Percentiles rank a stretch among this genome's conserved stretches.
These are phyloP conservation scores for Alligator sinensis DNA, from an alignment of 2,113 vertebrate species.

Conservation along the genomic window DNA sequence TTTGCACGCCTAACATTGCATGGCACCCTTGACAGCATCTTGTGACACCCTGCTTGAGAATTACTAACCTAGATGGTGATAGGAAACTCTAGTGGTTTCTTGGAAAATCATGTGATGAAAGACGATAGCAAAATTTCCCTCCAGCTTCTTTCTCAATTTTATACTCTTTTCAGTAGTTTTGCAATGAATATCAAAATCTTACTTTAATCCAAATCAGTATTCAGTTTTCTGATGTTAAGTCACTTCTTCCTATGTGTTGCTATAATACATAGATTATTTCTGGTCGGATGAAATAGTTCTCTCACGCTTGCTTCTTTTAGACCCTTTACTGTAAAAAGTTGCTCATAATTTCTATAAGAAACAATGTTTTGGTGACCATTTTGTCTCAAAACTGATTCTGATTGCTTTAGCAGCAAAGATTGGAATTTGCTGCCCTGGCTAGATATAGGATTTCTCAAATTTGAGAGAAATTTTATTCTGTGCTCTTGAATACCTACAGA, in stretches of 20 bases:
- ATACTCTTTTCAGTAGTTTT: neutral
- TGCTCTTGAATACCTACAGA: neutral
- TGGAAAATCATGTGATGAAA: neutral
- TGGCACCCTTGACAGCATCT: too few species aligned
- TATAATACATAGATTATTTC: neutral
- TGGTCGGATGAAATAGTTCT: neutral
- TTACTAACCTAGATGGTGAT: neutral
- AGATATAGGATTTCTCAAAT: fast-evolving
- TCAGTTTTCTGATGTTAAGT: neutral
- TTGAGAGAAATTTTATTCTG: neutral
- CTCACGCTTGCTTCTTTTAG: neutral
- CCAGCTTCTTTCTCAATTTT: neutral
- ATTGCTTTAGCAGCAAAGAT: neutral
- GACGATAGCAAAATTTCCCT: neutral
- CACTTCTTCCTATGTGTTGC: neutral
- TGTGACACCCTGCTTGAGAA: too few species aligned
- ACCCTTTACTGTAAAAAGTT: neutral
- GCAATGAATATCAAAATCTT: neutral
- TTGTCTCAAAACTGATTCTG: neutral
- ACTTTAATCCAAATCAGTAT: neutral
- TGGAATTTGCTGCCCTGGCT: neutral
- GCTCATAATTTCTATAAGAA: neutral
- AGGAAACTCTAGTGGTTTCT: neutral
- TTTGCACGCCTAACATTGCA: too few species aligned
- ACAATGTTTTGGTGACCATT: neutral